Evolutionary conservation across 1,140 invertebrate genomes (phyloP), one percentile per base, ranked within the genome.

Genomic region (Tribolium madens): DNA sequence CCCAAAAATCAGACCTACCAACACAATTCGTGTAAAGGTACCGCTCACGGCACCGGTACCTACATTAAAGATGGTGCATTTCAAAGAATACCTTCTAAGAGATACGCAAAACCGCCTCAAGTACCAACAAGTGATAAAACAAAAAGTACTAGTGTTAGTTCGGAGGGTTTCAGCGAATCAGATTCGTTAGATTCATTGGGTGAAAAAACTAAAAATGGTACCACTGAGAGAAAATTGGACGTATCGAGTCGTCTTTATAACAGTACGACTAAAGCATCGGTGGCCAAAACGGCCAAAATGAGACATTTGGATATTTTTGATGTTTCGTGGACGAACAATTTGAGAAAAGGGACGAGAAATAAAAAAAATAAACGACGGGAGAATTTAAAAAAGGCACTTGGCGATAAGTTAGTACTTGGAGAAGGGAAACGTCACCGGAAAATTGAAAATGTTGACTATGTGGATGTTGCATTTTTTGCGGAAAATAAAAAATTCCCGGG

Each of bases 1-100:
- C 75, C 89, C 87, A 48, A 90, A 90, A 80, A 87, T 85, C 73
- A 85, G 84, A 52, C 86, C 85, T 87, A 89, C 33, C 89, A 90
- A 76, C 92, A 93, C 83, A 89, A 89, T 79, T 90, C 90, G 21
- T 94, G 92, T 81, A 91, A 90, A 12, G 92, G 92, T 36, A 92
- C 91, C 78, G 89, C 91, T 0, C 92, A 94, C 80, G 92, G 82
- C 3, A 78, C 73, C 68, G 82, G 81, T 6, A 82, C 77, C 15
- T 82, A 81, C 50, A 70, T 17, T 6, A 60, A 76, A 76, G 26
- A 64, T 18, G 64, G 78, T 36, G 77, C 77, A 1, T 81, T 82
- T 13, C 68, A 79, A 26, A 68, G 80, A 50, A 73, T 73, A 3
- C 57, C 74, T 0, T 82, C 81, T 0, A 81, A 78, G 70, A 64